Conservation (phyloP, 2,797 vertebrate genomes). For the Hybognathus amarus region DNA sequence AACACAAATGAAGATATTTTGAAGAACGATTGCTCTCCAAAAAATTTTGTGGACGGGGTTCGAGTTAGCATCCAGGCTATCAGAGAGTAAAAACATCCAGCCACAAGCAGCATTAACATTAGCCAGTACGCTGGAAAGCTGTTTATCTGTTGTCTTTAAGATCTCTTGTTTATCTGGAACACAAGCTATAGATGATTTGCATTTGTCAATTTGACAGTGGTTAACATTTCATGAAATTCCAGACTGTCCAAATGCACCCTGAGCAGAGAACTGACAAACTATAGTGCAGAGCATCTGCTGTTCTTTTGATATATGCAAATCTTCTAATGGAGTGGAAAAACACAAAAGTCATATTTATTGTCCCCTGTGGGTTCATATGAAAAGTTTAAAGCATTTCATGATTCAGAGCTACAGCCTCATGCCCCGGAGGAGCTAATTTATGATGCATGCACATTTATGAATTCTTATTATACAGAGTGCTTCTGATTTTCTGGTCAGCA, state of each 20-base stretch:
- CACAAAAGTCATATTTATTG: conserved; percentile 52
- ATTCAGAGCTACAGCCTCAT: conserved; percentile 7
- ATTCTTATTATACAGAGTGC: conserved; percentile 42
- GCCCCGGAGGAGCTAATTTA: conserved; percentile 16
- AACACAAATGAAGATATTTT: too few relatives aligned
- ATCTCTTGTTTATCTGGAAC: background rate
- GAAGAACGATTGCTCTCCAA: too few relatives aligned
- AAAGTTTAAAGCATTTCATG: conserved; percentile 35
- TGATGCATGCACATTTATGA: conserved; percentile 37
- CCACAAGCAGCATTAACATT: background rate
- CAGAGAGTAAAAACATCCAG: background rate
- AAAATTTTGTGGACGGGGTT: too few relatives aligned
- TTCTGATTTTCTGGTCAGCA: background rate
- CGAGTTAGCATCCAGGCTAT: too few relatives aligned
- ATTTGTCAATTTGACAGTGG: conserved; percentile 35
- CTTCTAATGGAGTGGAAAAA: conserved; percentile 54
- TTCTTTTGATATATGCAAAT: conserved; percentile 57
- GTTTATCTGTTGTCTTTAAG: conserved; percentile 40
- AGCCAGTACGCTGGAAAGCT: conserved; percentile 16
- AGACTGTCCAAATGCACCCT: conserved; percentile 23
- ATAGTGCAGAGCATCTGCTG: conserved; percentile 22
- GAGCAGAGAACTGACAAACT: conserved; percentile 28
- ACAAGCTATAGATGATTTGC: conserved; percentile 31
- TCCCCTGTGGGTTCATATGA: conserved; percentile 36
- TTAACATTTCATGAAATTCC: conserved; percentile 50